Conservation (phyloP, 2,113 vertebrate genomes). For the Apistogramma diplotaenia region DNA sequence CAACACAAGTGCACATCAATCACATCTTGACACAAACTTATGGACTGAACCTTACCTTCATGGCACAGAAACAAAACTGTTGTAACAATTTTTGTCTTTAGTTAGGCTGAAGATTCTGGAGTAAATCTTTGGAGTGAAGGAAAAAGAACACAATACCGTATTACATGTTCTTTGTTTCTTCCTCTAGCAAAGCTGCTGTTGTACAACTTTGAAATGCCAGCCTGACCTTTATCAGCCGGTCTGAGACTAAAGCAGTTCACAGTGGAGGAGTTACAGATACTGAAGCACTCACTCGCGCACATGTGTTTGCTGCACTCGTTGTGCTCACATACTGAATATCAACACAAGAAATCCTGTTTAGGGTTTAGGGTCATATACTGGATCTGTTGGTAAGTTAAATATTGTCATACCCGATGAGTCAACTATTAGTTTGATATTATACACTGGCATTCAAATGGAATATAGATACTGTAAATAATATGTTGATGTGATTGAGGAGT, state of each 20-base stretch:
- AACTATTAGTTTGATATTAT: background rate
- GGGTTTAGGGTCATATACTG: rapidly evolving
- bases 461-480: background rate
- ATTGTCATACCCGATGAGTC: background rate
- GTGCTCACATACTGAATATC: background rate
- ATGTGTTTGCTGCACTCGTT: background rate
- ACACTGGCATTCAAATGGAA: background rate
- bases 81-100: background rate
- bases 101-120: background rate
- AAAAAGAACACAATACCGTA: background rate
- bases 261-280: background rate
- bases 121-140: background rate
- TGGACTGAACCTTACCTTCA: too few species aligned
- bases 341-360: background rate
- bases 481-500: background rate
- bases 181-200: slow-evolving; percentile 5
- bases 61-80: too few species aligned
- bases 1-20: too few species aligned
- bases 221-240: slow-evolving; percentile 49
- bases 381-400: background rate
- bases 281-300: background rate
- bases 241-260: slow-evolving; percentile 17
- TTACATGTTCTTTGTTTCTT: background rate
- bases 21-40: too few species aligned
- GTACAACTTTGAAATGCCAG: slow-evolving; percentile 53